A percentile compares a stretch with the other conserved stretches of the same genome.
phyloP scores from a whole-genome alignment of 2,797 vertebrate genomes.

The Zalophus californianus region DNA sequence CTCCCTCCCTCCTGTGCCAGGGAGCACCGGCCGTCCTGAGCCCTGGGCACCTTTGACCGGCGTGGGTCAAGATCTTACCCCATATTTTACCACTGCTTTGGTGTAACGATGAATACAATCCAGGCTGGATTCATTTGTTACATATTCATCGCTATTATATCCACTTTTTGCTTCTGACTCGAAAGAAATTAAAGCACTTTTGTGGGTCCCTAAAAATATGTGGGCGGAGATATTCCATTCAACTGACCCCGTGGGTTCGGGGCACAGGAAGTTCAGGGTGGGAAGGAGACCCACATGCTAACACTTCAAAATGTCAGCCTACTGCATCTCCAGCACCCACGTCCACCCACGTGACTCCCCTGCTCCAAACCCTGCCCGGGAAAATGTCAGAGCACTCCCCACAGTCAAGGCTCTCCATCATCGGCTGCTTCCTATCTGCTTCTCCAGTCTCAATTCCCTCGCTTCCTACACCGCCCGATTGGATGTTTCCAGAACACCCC shows the following conservation, averaged over 20 bases:
- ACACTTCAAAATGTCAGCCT: not conserved
- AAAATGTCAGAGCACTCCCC: not conserved
- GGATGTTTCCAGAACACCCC: not conserved
- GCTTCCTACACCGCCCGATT: not conserved
- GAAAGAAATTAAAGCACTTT: constrained; percentile 10
- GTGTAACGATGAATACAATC: not conserved
- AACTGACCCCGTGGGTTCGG: not conserved
- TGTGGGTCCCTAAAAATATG: not conserved
- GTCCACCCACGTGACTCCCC: not conserved
- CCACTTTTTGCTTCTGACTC: not conserved
- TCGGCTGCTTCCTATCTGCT: not conserved
- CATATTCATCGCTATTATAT: not conserved
- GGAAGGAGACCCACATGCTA: not conserved
- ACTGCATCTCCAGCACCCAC: not conserved
- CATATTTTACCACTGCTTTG: not conserved
- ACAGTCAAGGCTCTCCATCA: not conserved
- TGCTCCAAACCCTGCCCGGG: not conserved
- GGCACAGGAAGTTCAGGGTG: not conserved
- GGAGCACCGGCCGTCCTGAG: not conserved
- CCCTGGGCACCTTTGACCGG: not conserved
- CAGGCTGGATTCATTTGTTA: not conserved
- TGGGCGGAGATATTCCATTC: too few species aligned
- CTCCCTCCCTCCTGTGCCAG: not conserved
- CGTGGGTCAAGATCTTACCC: not conserved
- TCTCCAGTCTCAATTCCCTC: not conserved